These are phyloP conservation scores for Pollimyrus isidori DNA, from an alignment of 2,113 vertebrate genomes.

Conservation along the genomic window DNA sequence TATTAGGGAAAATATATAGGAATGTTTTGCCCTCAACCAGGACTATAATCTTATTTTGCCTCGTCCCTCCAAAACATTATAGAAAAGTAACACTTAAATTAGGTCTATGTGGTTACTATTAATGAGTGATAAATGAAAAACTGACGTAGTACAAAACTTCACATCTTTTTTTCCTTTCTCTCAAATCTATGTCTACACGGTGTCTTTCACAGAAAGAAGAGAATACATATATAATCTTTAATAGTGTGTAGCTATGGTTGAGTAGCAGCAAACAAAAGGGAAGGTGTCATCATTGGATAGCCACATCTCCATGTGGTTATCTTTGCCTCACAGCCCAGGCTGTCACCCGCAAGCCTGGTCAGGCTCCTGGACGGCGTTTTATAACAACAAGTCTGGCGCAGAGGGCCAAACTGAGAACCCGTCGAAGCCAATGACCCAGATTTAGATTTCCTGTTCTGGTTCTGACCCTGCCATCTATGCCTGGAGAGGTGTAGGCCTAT, in stretches of 20 bases:
- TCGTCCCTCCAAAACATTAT: conserved; percentile 15
- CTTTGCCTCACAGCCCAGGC: neutral
- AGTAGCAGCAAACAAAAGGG: conserved; percentile 64
- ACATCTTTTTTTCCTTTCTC: conserved; percentile 51
- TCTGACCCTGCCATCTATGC: neutral
- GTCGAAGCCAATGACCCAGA: neutral
- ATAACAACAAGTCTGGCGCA: neutral
- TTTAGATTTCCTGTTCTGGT: neutral
- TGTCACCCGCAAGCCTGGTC: neutral
- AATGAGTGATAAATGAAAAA: conserved; percentile 42
- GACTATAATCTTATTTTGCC: neutral
- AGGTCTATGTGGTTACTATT: conserved; percentile 50
- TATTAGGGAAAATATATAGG: conserved; percentile 26
- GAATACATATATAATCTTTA: conserved; percentile 32
- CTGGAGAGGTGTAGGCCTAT: neutral
- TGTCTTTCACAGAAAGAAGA: conserved; percentile 90
- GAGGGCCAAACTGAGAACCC: neutral
- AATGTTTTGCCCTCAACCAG: conserved; percentile 24
- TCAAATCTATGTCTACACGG: conserved; percentile 56
- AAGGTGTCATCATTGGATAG: neutral
- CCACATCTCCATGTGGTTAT: neutral
- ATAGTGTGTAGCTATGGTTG: conserved; percentile 38
- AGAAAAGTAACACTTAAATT: conserved; percentile 25
- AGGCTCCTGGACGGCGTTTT: neutral
- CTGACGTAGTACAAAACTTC: conserved; percentile 60